Conservation (phyloP, 2,113 vertebrate genomes). For the Fukomys damarensis region DNA sequence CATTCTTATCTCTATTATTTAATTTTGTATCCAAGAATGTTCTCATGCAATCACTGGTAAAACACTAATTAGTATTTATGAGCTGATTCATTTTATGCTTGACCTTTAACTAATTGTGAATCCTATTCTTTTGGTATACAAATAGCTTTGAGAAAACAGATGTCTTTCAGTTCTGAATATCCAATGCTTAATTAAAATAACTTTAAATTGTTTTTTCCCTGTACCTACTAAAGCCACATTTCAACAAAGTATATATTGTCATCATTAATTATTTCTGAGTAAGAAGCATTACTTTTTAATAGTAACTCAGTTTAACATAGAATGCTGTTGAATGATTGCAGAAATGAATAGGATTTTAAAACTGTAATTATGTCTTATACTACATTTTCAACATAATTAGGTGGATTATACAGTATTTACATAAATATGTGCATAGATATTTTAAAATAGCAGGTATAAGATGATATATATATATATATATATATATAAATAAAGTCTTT, state of each 20-base stretch:
- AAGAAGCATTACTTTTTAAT: slow-evolving; percentile 48
- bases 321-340: neutral
- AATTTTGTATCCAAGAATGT: slow-evolving; percentile 85
- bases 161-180: slow-evolving; percentile 62
- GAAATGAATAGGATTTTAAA: slow-evolving; percentile 51
- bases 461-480: too few relatives aligned
- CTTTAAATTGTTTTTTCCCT: slow-evolving; percentile 34
- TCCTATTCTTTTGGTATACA: slow-evolving; percentile 67
- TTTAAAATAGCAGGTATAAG: too few relatives aligned
- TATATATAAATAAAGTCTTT: neutral
- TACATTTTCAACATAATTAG: slow-evolving; percentile 38
- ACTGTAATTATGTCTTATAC: slow-evolving; percentile 20
- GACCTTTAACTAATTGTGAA: slow-evolving; percentile 84
- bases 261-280: slow-evolving; percentile 64
- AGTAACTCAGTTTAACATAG: slow-evolving; percentile 50
- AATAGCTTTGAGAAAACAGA: slow-evolving; percentile 42
- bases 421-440: too few relatives aligned
- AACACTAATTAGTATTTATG: slow-evolving; percentile 85
- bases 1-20: slow-evolving; percentile 81
- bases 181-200: slow-evolving; percentile 55
- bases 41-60: slow-evolving; percentile 82
- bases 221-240: neutral
- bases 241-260: slow-evolving; percentile 19
- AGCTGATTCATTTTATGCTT: slow-evolving; percentile 83
- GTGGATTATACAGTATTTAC: slow-evolving; percentile 17